Evolutionary conservation across 2,797 vertebrate genomes (phyloP).

Genomic region (Lepilemur septentrionalis): DNA sequence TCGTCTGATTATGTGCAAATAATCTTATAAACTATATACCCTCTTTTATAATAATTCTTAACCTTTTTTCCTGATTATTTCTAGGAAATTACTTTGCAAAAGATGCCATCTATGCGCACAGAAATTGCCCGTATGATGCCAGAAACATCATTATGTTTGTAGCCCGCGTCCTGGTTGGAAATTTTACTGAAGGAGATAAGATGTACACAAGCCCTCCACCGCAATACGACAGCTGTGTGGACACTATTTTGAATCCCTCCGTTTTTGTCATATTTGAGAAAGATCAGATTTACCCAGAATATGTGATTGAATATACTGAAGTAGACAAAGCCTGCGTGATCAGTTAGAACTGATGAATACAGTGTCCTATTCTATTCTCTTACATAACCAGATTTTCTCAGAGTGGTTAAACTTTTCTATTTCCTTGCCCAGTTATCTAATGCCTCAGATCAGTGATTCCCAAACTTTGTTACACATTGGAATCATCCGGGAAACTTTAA

Average conservation of each 20-base stretch:
- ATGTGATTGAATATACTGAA: conserved; percentile 87
- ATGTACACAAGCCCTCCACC: conserved; percentile 70
- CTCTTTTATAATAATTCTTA: background rate
- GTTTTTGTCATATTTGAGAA: conserved; percentile 94
- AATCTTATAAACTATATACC: background rate
- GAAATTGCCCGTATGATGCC: background rate
- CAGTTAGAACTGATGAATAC: conserved; percentile 55
- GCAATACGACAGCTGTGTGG: conserved; percentile 90
- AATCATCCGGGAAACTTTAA: background rate
- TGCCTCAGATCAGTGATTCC: background rate
- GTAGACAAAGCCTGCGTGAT: conserved; percentile 63
- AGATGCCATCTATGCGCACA: conserved; percentile 82
- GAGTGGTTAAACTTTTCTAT: background rate
- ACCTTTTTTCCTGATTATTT: conserved; percentile 46
- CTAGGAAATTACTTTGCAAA: conserved; percentile 86
- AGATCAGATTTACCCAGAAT: conserved; percentile 93
- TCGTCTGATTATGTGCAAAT: background rate
- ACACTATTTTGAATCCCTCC: conserved; percentile 83
- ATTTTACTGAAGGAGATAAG: conserved; percentile 52
- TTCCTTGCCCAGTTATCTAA: background rate
- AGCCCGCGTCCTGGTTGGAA: conserved; percentile 84
- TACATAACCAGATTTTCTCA: background rate
- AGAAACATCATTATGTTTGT: conserved; percentile 78
- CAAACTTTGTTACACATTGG: background rate
- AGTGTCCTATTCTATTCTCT: background rate